Percentiles rank a stretch among this genome's conserved stretches.
Evolutionary conservation across 2,797 vertebrate species (phyloP).

Genomic region (Eleutherodactylus coqui): DNA sequence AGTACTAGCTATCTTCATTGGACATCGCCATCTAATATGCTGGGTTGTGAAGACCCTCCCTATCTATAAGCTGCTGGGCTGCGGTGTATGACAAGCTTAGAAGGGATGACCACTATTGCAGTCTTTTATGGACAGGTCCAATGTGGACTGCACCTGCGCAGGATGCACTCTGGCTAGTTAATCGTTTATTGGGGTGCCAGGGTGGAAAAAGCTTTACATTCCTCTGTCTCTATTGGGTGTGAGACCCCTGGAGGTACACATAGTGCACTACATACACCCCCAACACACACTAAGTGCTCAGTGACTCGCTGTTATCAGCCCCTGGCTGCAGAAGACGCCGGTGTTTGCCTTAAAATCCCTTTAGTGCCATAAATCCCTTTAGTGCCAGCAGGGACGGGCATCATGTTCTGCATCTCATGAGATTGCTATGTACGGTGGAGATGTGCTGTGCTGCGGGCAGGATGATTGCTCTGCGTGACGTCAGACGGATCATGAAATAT

Average conservation of each 20-base stretch:
- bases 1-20: neutral
- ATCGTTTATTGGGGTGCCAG: neutral
- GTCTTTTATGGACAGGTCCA: neutral
- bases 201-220: neutral
- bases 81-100: neutral
- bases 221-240: neutral
- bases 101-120: neutral
- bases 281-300: neutral
- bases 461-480: neutral
- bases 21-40: neutral
- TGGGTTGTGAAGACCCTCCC: neutral
- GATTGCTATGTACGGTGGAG: neutral
- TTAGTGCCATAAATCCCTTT: conserved; percentile 11
- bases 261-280: neutral
- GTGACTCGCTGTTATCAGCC: neutral
- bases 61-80: neutral
- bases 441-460: neutral
- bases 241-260: neutral
- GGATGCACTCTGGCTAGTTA: neutral
- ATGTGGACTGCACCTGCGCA: neutral
- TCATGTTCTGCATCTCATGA: neutral
- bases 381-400: neutral
- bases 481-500: neutral
- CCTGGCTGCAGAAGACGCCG: neutral
- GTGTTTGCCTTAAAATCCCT: neutral